These are phyloP conservation scores for Myopa testacea DNA, from an alignment of 2,888 invertebrate species.

Conservation along the genomic window DNA sequence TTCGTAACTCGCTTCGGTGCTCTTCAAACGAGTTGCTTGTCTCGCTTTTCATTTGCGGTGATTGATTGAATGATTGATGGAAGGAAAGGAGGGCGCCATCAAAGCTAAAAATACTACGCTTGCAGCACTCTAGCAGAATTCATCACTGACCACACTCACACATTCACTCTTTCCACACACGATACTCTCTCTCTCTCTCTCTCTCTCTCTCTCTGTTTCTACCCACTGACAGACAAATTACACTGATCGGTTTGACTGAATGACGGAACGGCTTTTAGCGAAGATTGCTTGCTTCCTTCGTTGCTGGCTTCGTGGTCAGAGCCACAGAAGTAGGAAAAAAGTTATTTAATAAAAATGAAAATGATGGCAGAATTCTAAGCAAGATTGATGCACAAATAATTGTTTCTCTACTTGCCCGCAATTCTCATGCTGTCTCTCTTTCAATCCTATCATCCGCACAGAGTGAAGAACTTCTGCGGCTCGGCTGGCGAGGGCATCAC, in stretches of 20 bases:
- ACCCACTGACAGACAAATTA: not conserved
- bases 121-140: not conserved
- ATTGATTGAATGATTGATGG: constrained; percentile 32
- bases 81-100: not conserved
- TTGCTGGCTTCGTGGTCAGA: not conserved
- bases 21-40: not conserved
- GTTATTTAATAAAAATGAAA: not conserved
- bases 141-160: not conserved
- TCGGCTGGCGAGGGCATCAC: constrained; percentile 84
- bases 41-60: not conserved
- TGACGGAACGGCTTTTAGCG: not conserved
- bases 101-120: constrained; percentile 13
- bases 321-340: not conserved
- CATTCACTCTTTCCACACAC: not conserved
- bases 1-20: not conserved
- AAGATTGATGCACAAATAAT: constrained; percentile 32
- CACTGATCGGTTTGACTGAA: too few species aligned
- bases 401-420: constrained; percentile 17
- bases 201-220: not conserved
- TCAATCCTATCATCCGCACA: constrained; percentile 52
- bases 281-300: not conserved
- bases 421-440: not conserved
- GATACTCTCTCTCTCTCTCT: not conserved
- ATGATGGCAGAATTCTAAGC: constrained; percentile 4
- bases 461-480: constrained; percentile 83